These are phyloP conservation scores for Yponomeuta plumbellus DNA, from an alignment of 2,888 invertebrate species.

Conservation along the genomic window DNA sequence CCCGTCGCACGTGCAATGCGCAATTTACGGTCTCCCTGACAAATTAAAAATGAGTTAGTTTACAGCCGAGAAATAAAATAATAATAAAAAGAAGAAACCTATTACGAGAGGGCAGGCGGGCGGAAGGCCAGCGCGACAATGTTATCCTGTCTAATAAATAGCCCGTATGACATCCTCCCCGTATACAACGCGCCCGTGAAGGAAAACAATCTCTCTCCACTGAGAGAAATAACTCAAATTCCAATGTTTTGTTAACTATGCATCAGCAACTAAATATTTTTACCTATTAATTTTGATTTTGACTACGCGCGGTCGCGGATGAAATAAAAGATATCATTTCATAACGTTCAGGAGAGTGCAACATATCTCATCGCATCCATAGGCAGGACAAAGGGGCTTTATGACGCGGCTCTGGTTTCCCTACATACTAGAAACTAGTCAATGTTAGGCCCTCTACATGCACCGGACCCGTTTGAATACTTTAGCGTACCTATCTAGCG, in stretches of 20 bases:
- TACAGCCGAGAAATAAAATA: slow-evolving; percentile 64
- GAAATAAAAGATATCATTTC: background rate
- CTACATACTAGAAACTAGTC: slow-evolving; percentile 33
- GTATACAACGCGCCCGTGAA: slow-evolving; percentile 48
- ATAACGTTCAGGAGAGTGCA: background rate
- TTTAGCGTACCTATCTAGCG: slow-evolving; percentile 35
- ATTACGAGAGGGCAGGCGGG: slow-evolving; percentile 48
- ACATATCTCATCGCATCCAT: background rate
- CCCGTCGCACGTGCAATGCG: slow-evolving; percentile 42
- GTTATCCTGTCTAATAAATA: slow-evolving; percentile 70
- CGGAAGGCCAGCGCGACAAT: slow-evolving; percentile 53
- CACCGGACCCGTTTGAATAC: slow-evolving; percentile 29
- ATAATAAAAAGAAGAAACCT: slow-evolving; percentile 56
- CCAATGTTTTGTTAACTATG: slow-evolving; percentile 52
- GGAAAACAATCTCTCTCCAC: slow-evolving; percentile 60
- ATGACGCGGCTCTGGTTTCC: background rate
- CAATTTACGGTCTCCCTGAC: slow-evolving; percentile 63
- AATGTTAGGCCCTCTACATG: slow-evolving; percentile 33
- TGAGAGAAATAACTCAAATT: slow-evolving; percentile 59
- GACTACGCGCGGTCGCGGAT: background rate
- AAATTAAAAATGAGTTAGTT: slow-evolving; percentile 73
- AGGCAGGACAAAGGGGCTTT: background rate
- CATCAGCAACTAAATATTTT: slow-evolving; percentile 33
- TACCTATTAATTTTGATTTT: background rate
- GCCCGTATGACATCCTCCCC: slow-evolving; percentile 59